Evolutionary conservation across 2,797 vertebrate genomes (phyloP).

Genomic region (Hippoglossus hippoglossus): DNA sequence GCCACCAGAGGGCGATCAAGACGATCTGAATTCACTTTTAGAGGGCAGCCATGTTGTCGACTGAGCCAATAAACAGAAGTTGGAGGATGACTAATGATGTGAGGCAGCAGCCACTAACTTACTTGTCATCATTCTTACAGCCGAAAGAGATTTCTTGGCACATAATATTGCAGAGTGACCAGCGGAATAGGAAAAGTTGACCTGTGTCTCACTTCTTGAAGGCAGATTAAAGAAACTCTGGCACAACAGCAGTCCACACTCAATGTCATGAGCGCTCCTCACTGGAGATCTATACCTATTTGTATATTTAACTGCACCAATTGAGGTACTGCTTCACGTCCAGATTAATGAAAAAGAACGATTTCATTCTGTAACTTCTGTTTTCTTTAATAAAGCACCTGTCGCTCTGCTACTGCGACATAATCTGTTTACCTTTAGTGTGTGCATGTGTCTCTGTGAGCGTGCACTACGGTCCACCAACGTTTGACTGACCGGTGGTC

Average conservation of each 20-base stretch:
- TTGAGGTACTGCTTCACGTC: too few species aligned
- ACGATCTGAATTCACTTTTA: too few species aligned
- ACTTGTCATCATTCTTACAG: background rate
- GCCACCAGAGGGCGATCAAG: too few species aligned
- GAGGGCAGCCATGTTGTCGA: too few species aligned
- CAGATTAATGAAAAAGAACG: too few species aligned
- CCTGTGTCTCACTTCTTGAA: background rate
- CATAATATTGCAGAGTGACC: too few species aligned
- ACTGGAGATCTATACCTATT: background rate
- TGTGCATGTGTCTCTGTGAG: background rate
- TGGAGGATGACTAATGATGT: background rate
- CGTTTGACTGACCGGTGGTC: constrained; percentile 35
- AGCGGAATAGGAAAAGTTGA: background rate
- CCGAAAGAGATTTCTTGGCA: background rate
- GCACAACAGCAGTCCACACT: constrained; percentile 1
- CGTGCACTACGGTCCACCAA: background rate
- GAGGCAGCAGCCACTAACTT: too few species aligned
- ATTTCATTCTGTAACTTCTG: too few species aligned
- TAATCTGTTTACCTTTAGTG: too few species aligned
- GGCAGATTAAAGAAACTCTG: constrained; percentile 7
- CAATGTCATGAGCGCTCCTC: constrained; percentile 2
- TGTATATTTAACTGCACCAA: too few species aligned
- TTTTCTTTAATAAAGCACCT: too few species aligned
- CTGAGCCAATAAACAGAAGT: background rate
- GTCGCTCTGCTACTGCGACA: too few species aligned